phyloP scores from a whole-genome alignment of 2,797 vertebrate species.

The Notolabrus celidotus region DNA sequence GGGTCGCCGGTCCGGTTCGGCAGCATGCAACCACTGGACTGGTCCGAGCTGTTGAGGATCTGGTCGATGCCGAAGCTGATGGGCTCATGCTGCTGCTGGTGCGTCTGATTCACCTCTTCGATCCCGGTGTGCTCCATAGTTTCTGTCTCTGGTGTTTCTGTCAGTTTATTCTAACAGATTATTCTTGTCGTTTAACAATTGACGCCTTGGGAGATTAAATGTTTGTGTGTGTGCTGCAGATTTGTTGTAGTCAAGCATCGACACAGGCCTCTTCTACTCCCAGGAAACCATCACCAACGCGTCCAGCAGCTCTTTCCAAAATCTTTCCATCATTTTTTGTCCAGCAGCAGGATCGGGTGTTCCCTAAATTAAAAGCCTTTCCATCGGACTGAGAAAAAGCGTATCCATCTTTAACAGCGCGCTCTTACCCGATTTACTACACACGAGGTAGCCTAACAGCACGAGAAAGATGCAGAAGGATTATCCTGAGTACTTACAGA shows the following conservation, averaged over 20 bases:
- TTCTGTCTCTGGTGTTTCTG: conserved; percentile 31
- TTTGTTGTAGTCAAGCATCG: conserved; percentile 47
- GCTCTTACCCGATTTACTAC: conserved; percentile 41
- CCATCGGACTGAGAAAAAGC: conserved; percentile 54
- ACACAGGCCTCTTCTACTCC: conserved; percentile 70
- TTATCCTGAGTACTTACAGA: conserved; percentile 71
- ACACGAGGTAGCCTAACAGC: conserved; percentile 25
- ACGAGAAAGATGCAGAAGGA: conserved; percentile 26
- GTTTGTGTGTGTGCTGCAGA: conserved; percentile 30
- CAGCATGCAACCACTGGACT: conserved; percentile 85
- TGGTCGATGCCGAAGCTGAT: conserved; percentile 97
- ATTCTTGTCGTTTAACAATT: conserved; percentile 38
- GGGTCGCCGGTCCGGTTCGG: conserved; percentile 84
- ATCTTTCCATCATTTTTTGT: conserved; percentile 77
- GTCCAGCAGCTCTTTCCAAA: conserved; percentile 67
- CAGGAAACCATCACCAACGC: conserved; percentile 64
- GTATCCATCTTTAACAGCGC: conserved; percentile 67
- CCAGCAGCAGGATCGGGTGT: conserved; percentile 52
- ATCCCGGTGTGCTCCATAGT: conserved; percentile 89
- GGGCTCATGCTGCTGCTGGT: conserved; percentile 88
- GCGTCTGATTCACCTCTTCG: conserved; percentile 87
- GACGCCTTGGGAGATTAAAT: conserved; percentile 38
- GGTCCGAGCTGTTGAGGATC: conserved; percentile 93
- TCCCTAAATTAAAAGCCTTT: conserved; percentile 71
- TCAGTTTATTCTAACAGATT: conserved; percentile 40